Evolutionary conservation across 2,113 vertebrate species (phyloP).

Genomic region (Ivindomyrus marchei): DNA sequence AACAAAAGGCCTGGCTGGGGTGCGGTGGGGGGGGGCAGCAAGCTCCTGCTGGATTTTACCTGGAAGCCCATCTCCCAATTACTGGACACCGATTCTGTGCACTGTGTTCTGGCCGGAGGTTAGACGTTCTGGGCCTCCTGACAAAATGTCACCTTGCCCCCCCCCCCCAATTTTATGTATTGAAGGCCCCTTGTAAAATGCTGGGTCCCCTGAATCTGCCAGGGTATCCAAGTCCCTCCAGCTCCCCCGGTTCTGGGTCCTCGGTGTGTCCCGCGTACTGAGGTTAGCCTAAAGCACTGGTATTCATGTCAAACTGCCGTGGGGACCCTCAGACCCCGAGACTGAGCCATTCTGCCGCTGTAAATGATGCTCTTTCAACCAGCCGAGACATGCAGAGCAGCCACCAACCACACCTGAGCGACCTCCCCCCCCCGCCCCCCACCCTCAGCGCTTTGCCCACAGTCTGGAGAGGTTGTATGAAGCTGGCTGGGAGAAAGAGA

Average conservation of each 20-base stretch:
- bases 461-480: constrained; percentile 30
- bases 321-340: neutral
- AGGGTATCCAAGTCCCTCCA: neutral
- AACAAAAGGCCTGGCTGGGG: constrained; percentile 61
- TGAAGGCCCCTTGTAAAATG: neutral
- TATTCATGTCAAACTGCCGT: neutral
- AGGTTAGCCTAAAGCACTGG: neutral
- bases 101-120: constrained; percentile 15
- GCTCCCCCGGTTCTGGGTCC: neutral
- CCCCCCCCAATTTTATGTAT: neutral
- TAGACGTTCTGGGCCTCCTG: neutral
- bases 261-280: neutral
- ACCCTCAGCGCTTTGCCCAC: too few relatives aligned
- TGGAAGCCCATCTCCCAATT: constrained; percentile 39
- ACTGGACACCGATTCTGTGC: neutral
- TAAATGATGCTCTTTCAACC: neutral
- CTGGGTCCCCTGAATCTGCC: neutral
- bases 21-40: constrained; percentile 16
- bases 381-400: neutral
- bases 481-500: constrained; percentile 54
- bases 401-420: neutral
- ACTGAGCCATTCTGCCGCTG: neutral
- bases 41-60: constrained; percentile 52
- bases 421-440: too few relatives aligned
- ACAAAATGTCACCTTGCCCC: neutral